Conservation (phyloP, 2,888 invertebrate species). For the Drosophila bunnanda region DNA sequence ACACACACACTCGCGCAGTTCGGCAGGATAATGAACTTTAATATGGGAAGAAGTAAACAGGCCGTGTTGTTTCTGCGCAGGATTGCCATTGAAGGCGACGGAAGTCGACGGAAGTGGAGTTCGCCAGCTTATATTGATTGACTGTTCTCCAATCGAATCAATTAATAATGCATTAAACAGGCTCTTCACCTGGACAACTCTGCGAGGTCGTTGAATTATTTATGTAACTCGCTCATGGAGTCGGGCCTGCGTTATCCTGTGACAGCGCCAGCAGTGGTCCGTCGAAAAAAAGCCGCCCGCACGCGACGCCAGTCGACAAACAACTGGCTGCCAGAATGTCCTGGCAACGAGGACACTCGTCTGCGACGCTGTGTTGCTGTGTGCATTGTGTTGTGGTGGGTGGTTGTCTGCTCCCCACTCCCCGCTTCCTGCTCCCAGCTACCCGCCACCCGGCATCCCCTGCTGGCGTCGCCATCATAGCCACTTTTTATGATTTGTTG, state of each 20-base stretch:
- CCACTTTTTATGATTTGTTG: constrained; percentile 76
- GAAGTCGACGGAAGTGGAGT: constrained; percentile 14
- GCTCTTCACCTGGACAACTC: constrained; percentile 38
- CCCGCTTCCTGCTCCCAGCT: neutral
- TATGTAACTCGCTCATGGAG: constrained; percentile 47
- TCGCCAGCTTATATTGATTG: constrained; percentile 43
- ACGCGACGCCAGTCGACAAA: constrained; percentile 73
- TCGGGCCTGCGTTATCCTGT: constrained; percentile 16
- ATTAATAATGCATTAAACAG: constrained; percentile 55
- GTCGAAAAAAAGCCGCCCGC: constrained; percentile 59
- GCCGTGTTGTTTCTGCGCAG: constrained; percentile 50
- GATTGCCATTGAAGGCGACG: constrained; percentile 23
- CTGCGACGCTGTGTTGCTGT: constrained; percentile 22
- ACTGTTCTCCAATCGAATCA: constrained; percentile 32
- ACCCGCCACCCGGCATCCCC: constrained; percentile 11
- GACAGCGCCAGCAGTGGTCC: constrained; percentile 4
- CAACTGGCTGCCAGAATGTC: constrained; percentile 62
- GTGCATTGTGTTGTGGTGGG: constrained; percentile 44
- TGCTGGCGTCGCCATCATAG: constrained; percentile 43
- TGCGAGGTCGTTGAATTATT: constrained; percentile 32
- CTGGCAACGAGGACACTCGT: constrained; percentile 46
- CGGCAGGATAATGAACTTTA: constrained; percentile 80
- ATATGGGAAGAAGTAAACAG: constrained; percentile 41
- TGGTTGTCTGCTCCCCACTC: constrained; percentile 33
- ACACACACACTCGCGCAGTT: constrained; percentile 28